phyloP scores from a whole-genome alignment of 2,888 invertebrate genomes.

The Ochropleura plecta region DNA sequence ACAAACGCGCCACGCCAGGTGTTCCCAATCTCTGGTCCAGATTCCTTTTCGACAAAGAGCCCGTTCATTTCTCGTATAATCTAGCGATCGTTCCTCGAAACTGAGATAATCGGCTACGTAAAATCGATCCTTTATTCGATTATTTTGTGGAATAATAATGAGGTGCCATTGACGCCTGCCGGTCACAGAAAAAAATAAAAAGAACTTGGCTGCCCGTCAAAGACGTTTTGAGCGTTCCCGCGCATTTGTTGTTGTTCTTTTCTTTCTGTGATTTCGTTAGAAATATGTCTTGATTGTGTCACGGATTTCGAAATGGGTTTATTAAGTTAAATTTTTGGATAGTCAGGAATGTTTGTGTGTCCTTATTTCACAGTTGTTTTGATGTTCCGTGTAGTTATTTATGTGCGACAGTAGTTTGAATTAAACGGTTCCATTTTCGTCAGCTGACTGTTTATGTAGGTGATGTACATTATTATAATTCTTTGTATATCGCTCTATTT shows the following conservation, averaged over 20 bases:
- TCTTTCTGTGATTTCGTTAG: constrained; percentile 65
- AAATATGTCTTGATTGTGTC: constrained; percentile 69
- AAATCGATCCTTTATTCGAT: constrained; percentile 80
- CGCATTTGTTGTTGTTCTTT: constrained; percentile 64
- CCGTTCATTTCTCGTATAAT: constrained; percentile 75
- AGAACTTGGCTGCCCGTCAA: constrained; percentile 73
- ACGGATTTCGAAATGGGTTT: constrained; percentile 69
- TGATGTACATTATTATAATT: neutral
- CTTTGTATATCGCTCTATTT: neutral
- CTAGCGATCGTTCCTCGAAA: constrained; percentile 80
- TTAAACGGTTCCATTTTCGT: constrained; percentile 36
- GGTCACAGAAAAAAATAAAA: constrained; percentile 66
- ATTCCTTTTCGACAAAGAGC: constrained; percentile 76
- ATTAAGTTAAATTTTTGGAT: constrained; percentile 63
- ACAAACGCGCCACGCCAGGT: constrained; percentile 78
- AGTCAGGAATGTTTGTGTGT: constrained; percentile 47
- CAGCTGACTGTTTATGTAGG: constrained; percentile 36
- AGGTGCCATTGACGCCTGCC: constrained; percentile 81
- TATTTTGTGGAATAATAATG: constrained; percentile 86
- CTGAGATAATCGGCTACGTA: constrained; percentile 79
- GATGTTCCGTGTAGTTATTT: constrained; percentile 48
- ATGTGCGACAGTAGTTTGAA: constrained; percentile 39
- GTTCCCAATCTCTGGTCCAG: constrained; percentile 76
- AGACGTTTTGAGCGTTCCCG: constrained; percentile 65
- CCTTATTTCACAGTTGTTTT: constrained; percentile 62